Percentiles rank a stretch among this genome's conserved stretches.
Conservation (phyloP, 37 sponge, comb jelly and placozoan species). For the Chondrosia reniformis region DNA sequence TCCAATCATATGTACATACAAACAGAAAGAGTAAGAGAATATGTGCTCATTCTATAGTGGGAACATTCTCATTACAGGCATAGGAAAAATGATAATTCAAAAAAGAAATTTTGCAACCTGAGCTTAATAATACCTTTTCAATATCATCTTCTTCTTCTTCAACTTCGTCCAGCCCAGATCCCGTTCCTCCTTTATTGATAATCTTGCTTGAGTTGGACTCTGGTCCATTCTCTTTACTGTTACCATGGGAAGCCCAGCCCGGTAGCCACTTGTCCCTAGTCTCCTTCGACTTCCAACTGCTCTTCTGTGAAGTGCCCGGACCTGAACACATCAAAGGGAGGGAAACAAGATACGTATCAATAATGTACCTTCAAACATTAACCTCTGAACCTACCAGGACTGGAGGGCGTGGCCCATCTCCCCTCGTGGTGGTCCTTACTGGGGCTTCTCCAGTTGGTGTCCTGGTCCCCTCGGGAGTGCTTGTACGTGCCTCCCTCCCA, state of each 20-base stretch:
- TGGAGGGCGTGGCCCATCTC: conserved; percentile 25
- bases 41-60: too few relatives aligned
- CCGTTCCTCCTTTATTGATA: too few relatives aligned
- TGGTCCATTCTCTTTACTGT: background rate
- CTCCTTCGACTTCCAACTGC: background rate
- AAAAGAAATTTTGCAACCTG: too few relatives aligned
- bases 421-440: conserved; percentile 26
- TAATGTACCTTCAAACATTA: conserved; percentile 15
- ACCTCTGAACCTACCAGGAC: conserved; percentile 58
- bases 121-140: too few relatives aligned
- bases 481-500: background rate
- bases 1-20: too few relatives aligned
- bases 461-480: conserved; percentile 33
- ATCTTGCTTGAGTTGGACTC: too few relatives aligned
- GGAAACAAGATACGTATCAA: background rate
- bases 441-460: conserved; percentile 60
- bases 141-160: too few relatives aligned
- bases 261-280: conserved; percentile 7
- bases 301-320: background rate
- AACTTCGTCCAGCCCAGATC: too few relatives aligned
- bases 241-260: background rate
- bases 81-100: too few relatives aligned
- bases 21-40: too few relatives aligned
- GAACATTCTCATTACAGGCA: too few relatives aligned
- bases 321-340: background rate